Conservation (phyloP, 1,140 invertebrate genomes). For the Grapholita molesta region DNA sequence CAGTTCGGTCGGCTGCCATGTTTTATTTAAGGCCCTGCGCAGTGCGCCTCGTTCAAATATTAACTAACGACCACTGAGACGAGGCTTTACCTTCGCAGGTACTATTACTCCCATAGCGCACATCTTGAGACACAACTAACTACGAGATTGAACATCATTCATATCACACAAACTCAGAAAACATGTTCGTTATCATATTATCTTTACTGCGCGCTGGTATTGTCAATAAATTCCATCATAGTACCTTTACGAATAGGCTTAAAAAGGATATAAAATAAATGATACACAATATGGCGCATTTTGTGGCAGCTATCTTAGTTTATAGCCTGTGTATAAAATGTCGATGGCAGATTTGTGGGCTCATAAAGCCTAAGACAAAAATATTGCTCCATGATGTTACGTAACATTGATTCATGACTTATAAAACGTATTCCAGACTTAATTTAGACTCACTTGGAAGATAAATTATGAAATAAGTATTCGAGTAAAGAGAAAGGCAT, state of each 20-base stretch:
- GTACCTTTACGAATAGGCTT: conserved; percentile 24
- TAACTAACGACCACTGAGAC: conserved; percentile 42
- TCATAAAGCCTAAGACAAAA: conserved; percentile 5
- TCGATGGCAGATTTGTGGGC: conserved; percentile 22
- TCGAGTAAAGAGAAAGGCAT: not conserved
- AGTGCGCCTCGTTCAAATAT: conserved; percentile 46
- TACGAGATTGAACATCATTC: not conserved
- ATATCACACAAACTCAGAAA: not conserved
- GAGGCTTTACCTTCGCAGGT: conserved; percentile 26
- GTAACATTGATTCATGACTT: not conserved
- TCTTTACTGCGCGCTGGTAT: not conserved
- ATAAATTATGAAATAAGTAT: not conserved
- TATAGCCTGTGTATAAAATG: conserved; percentile 34
- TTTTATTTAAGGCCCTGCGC: conserved; percentile 50
- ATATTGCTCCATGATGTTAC: not conserved
- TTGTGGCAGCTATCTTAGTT: conserved; percentile 34
- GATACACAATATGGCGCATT: conserved; percentile 30
- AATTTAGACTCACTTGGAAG: not conserved
- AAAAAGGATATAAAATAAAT: conserved; percentile 34
- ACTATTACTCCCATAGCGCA: conserved; percentile 23
- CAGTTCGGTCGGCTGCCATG: conserved; percentile 40
- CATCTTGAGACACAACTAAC: conserved; percentile 3
- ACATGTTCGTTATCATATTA: not conserved
- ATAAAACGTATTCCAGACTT: not conserved
- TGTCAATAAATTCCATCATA: conserved; percentile 27